Percentiles rank a stretch among this genome's conserved stretches.
Evolutionary conservation across 1,140 invertebrate genomes (phyloP).

Genomic region (Gyrodactylus salaris): DNA sequence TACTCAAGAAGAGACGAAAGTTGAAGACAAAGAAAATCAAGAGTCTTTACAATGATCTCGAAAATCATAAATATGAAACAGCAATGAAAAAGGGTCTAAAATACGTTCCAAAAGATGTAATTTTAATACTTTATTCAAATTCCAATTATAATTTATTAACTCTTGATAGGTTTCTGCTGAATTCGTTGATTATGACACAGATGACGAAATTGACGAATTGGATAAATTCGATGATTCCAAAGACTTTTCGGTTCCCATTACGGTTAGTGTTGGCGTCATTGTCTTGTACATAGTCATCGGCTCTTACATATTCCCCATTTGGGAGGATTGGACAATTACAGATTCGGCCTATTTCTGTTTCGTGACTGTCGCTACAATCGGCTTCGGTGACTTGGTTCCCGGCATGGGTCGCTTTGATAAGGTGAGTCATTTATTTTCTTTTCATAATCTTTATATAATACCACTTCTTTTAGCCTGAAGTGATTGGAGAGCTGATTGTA

Average conservation of each 20-base stretch:
- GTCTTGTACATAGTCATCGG: constrained; percentile 9
- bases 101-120: constrained; percentile 10
- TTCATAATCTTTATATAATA: neutral
- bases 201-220: constrained; percentile 19
- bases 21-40: neutral
- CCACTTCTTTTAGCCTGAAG: neutral
- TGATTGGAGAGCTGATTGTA: neutral
- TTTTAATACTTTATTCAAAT: constrained; percentile 26
- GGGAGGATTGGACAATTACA: constrained; percentile 9
- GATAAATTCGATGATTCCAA: constrained; percentile 12
- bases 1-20: neutral
- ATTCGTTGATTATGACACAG: constrained; percentile 22
- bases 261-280: constrained; percentile 33
- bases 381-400: constrained; percentile 11
- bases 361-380: constrained; percentile 26
- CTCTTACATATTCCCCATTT: constrained; percentile 10
- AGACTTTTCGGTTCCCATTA: constrained; percentile 30
- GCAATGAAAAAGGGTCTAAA: constrained; percentile 7
- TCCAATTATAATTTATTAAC: constrained; percentile 30
- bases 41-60: neutral
- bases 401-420: constrained; percentile 18
- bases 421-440: constrained; percentile 2
- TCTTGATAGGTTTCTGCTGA: constrained; percentile 24
- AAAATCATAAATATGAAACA: neutral
- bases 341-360: constrained; percentile 20